Conservation (phyloP, 2,797 vertebrate species). For the Fistularia commersonii region DNA sequence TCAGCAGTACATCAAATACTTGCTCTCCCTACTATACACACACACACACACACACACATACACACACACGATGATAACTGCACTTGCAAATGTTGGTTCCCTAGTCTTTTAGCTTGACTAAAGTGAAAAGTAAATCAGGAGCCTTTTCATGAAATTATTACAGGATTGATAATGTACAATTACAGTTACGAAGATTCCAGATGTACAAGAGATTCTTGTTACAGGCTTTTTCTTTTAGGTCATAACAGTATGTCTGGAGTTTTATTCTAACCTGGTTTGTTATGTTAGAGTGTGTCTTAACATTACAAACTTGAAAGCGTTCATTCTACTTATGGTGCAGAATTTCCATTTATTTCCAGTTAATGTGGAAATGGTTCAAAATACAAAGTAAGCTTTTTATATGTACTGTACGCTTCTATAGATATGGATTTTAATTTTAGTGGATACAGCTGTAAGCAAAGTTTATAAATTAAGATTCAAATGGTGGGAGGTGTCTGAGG, state of each 20-base stretch:
- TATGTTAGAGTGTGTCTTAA: no score
- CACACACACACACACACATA: no score
- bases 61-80: conserved; percentile 30
- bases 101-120: conserved; percentile 13
- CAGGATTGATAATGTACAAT: conserved; percentile 13
- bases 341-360: not conserved
- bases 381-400: conserved; percentile 11
- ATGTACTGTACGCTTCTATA: conserved; percentile 24
- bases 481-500: no score
- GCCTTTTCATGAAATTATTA: conserved; percentile 20
- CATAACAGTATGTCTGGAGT: no score
- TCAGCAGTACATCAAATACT: no score
- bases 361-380: conserved; percentile 18
- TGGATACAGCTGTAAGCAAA: not conserved
- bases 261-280: no score
- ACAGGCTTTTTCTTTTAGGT: no score
- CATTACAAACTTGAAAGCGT: not conserved
- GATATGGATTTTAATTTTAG: conserved; percentile 11
- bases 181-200: conserved; percentile 9
- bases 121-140: conserved; percentile 3
- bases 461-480: no score
- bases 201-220: no score
- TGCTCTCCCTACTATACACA: no score
- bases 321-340: no score
- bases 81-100: conserved; percentile 63